Evolutionary conservation across 2,888 invertebrate genomes (phyloP).

Genomic region (Eucriotettix oculatus): DNA sequence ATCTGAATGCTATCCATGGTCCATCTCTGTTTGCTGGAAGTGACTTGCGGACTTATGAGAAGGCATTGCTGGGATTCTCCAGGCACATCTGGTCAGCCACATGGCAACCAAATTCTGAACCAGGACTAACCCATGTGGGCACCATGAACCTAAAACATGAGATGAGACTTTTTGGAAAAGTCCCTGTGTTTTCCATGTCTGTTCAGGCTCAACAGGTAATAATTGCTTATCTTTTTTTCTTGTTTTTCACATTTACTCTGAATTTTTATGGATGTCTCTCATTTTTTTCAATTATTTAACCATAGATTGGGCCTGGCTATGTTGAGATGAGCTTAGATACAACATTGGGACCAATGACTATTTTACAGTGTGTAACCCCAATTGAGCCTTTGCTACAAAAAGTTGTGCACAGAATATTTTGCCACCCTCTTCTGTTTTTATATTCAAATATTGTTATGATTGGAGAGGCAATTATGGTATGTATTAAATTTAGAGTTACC

Average conservation of each 20-base stretch:
- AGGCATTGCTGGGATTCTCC: conserved; percentile 26
- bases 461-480: conserved; percentile 53
- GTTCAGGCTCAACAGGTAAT: conserved; percentile 48
- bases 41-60: conserved; percentile 22
- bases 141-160: conserved; percentile 43
- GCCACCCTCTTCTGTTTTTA: conserved; percentile 39
- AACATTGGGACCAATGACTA: conserved; percentile 39
- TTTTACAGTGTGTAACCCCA: conserved; percentile 65
- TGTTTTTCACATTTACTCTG: not conserved
- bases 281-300: no score
- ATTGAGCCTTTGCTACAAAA: conserved; percentile 57
- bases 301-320: conserved; percentile 54
- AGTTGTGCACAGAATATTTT: conserved; percentile 62
- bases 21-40: conserved; percentile 35
- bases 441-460: conserved; percentile 46
- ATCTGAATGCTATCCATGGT: conserved; percentile 60
- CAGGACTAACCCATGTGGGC: conserved; percentile 42
- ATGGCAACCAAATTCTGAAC: conserved; percentile 34
- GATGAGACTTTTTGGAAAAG: conserved; percentile 39
- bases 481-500: conserved; percentile 7
- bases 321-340: conserved; percentile 50
- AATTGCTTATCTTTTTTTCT: not conserved
- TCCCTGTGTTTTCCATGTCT: conserved; percentile 37
- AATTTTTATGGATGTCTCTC: not conserved
- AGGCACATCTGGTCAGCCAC: conserved; percentile 43